Percentiles rank a stretch among this genome's conserved stretches.
Conservation (phyloP, 2,797 vertebrate genomes). For the Pempheris klunzingeri region DNA sequence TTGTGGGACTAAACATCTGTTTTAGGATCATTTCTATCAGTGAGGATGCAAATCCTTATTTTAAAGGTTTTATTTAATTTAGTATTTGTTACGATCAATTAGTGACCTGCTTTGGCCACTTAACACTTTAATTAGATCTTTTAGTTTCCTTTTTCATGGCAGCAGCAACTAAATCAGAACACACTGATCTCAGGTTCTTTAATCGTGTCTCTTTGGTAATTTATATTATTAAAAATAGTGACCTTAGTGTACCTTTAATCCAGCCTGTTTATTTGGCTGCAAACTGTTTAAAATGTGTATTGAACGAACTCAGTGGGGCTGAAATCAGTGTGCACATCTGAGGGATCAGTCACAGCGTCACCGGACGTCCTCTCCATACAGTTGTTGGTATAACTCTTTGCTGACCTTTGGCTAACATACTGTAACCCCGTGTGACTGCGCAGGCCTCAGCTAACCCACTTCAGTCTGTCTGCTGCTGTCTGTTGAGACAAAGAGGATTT, state of each 20-base stretch:
- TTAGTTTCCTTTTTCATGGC: background rate
- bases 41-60: background rate
- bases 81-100: background rate
- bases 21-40: background rate
- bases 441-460: conserved; percentile 40
- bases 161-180: background rate
- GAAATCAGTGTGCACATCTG: conserved; percentile 12
- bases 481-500: conserved; percentile 81
- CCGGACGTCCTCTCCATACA: background rate
- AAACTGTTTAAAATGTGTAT: background rate
- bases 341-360: background rate
- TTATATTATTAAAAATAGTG: background rate
- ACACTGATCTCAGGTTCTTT: background rate
- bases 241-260: background rate
- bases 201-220: background rate
- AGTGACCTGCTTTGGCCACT: background rate
- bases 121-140: background rate
- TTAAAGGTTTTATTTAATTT: background rate
- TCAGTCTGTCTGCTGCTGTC: conserved; percentile 56
- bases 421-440: conserved; percentile 36
- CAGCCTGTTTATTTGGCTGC: background rate
- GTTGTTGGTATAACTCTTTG: conserved; percentile 26
- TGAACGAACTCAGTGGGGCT: background rate
- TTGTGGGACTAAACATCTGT: background rate
- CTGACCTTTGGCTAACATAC: conserved; percentile 57